A percentile compares a stretch with the other conserved stretches of the same genome.
phyloP scores from a whole-genome alignment of 2,113 vertebrate species.

The Lynx canadensis region DNA sequence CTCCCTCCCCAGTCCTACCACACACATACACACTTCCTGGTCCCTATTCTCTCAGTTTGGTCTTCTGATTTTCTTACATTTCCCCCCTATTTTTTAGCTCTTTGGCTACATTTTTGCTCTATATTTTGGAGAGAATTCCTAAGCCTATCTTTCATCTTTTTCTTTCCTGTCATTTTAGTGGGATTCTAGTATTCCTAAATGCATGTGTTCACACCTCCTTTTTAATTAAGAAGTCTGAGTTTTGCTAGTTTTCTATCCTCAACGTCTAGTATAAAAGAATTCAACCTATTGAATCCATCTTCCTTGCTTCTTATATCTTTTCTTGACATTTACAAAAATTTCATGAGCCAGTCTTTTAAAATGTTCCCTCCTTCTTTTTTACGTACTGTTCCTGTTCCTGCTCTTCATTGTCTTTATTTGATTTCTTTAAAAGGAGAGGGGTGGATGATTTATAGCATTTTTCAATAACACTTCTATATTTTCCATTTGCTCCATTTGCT shows the following conservation, averaged over 20 bases:
- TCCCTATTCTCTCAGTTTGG: not conserved
- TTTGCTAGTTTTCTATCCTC: not conserved
- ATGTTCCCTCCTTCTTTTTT: not conserved
- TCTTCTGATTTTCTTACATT: not conserved
- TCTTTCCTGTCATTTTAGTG: not conserved
- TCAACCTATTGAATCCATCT: not conserved
- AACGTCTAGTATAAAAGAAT: not conserved
- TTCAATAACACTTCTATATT: not conserved
- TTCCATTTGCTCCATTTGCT: conserved; percentile 8
- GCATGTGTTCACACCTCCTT: not conserved
- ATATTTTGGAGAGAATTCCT: not conserved
- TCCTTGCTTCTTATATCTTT: not conserved
- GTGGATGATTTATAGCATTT: conserved; percentile 34
- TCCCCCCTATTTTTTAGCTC: not conserved
- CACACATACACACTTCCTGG: not conserved
- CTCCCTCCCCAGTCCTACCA: not conserved
- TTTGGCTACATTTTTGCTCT: not conserved
- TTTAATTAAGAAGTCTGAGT: not conserved
- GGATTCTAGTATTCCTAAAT: not conserved
- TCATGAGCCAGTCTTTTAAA: not conserved
- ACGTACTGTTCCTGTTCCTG: not conserved
- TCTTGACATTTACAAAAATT: conserved; percentile 38
- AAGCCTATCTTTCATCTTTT: not conserved
- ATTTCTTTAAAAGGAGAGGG: not conserved
- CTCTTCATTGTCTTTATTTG: conserved; percentile 9